Base-by-base conservation (phyloP, 2,113 vertebrate species). In the Maccullochella peelii region DNA sequence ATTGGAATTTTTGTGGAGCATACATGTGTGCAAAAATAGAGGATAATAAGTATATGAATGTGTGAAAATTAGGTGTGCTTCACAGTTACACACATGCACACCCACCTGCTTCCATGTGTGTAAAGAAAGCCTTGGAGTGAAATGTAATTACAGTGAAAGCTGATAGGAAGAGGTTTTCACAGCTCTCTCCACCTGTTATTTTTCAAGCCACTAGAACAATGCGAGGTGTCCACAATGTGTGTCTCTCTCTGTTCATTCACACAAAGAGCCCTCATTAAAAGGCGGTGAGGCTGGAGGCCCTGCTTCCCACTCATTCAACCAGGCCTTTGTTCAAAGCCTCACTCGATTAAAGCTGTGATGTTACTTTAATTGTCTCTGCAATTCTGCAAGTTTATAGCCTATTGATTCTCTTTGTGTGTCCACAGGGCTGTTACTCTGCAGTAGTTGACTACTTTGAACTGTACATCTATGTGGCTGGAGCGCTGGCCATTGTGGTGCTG, bases 381-480 rank as follows among this genome's bases (percentile, higher is more conserved):
- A 89, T 83, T 82, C 81, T 80, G 33, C 21, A 58, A 33, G 25
- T 91, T 84, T 84, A 80, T 73, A 73, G 78, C 82, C 73, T 27
- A 83, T 83, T 88, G 86, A 89, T 85, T 83, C 52, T 70, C 42
- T 89, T 74, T 87, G 71, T 88, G 42, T 88, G 30, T 89, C 68
- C 74, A 58, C 90, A 99, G 98, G 97, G 97, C 58, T 99, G 98
- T 83, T 99, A 99, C 95, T 96, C 97, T 0, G 95, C 97, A 38
- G 97, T 98, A 77, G 96, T 98, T 65, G 97, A 97, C 70, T 95
- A 97, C 94, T 97, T 98, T 5, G 97, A 99, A 87, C 95, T 96
- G 0, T 98, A 98, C 2, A 97, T 98, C 90, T 99, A 99, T 89
- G 96, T 98, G 68, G 97, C 97, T 0, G 97, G 97, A 93, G 98